Evolutionary conservation across 2,888 invertebrate genomes (phyloP), one percentile per base, ranked within the genome.

Genomic region (Cheiracanthium punctorium): DNA sequence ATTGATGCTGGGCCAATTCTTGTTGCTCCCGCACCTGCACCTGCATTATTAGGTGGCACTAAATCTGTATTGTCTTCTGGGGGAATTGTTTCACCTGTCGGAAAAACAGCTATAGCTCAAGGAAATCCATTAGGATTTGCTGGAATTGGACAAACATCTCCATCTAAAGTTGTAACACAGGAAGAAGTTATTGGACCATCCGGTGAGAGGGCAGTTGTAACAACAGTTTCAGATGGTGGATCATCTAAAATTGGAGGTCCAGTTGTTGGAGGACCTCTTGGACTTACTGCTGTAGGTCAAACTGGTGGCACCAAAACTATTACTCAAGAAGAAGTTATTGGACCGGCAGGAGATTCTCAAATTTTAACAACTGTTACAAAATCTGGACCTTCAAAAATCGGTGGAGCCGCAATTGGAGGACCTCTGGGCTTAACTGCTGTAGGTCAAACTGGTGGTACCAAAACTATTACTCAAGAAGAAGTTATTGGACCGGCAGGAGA

Each of bases 381-480:
- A 32, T 28, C 77, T 0, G 43, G 14, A 7, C 71, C 72, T 1
- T 32, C 72, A 1, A 20, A 32, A 32, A 24, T 74, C 24, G 58
- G 65, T 64, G 71, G 71, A 0, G 37, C 43, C 14, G 71, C 24
- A 14, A 17, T 71, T 28, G 41, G 28, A 17, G 17, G 12, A 32
- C 32, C 67, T 0, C 30, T 67, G 17, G 71, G 71, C 28, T 24
- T 70, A 24, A 48, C 33, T 29, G 75, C 37, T 14, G 73, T 84
- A 2, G 84, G 84, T 29, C 72, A 77, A 17, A 73, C 33, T 10
- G 64, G 65, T 28, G 2, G 8, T 4, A 4, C 65, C 10, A 77
- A 84, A 67, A 43, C 48, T 1, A 37, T 84, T 0, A 84, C 84
- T 14, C 84, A 84, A 52, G 84, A 84, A 52, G 84, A 84, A 79